Evolutionary conservation across 37 sponge, comb jelly and placozoan species (phyloP).

Genomic region (Aphrocallistes beatrix): DNA sequence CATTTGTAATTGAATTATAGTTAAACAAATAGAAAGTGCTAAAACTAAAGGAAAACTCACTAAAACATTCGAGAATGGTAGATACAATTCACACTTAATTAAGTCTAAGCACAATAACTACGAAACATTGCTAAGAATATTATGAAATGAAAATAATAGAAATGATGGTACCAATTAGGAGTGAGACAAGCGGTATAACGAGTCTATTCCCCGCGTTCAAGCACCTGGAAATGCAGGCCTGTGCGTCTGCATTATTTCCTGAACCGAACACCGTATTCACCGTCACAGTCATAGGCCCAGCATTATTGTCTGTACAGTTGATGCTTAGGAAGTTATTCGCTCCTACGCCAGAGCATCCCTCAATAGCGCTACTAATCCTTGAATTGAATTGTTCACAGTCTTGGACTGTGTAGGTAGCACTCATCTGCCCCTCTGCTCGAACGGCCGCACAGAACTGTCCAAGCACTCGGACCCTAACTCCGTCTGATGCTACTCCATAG

Average conservation of each 20-base stretch:
- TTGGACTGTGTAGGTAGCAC: neutral
- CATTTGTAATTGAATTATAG: too few species aligned
- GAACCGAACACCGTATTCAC: neutral
- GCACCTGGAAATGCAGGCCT: too few species aligned
- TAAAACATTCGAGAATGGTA: too few species aligned
- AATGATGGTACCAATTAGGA: too few species aligned
- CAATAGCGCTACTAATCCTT: neutral
- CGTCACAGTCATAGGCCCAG: neutral
- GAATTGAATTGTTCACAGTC: neutral
- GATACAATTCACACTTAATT: too few species aligned
- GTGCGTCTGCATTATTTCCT: neutral
- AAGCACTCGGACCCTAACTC: neutral
- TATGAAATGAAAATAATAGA: too few species aligned
- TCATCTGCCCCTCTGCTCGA: neutral
- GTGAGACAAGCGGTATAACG: too few species aligned
- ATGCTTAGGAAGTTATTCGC: neutral
- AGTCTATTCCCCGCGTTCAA: too few species aligned
- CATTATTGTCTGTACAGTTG: neutral
- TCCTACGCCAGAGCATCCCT: neutral
- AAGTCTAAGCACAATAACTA: too few species aligned
- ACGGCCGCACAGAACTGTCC: neutral
- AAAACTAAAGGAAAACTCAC: too few species aligned
- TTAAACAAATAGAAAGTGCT: too few species aligned
- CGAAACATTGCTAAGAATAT: too few species aligned
- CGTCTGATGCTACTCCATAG: neutral